phyloP scores from a whole-genome alignment of 2,113 vertebrate genomes.

The Anser cygnoides region DNA sequence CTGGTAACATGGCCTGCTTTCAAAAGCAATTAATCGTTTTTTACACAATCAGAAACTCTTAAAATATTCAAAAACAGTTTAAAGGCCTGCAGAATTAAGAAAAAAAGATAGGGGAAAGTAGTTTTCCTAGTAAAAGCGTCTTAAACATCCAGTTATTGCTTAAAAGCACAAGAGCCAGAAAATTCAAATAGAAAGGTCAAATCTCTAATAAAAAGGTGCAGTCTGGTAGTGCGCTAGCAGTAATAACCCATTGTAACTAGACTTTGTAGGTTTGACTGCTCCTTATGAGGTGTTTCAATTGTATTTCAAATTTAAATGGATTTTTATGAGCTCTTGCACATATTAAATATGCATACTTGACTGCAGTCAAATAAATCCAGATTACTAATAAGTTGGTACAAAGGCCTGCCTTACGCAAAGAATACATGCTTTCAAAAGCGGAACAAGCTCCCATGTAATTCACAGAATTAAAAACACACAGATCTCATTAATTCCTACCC shows the following conservation, averaged over 20 bases:
- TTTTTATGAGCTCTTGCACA: background rate
- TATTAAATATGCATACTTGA: slow-evolving; percentile 17
- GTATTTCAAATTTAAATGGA: slow-evolving; percentile 14
- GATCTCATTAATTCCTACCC: background rate
- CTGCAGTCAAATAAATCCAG: background rate
- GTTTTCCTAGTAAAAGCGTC: slow-evolving; percentile 5
- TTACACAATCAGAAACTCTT: slow-evolving; percentile 38
- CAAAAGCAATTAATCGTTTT: slow-evolving; percentile 64
- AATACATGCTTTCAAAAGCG: slow-evolving; percentile 27
- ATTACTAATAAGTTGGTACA: background rate
- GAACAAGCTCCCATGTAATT: background rate
- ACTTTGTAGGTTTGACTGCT: background rate
- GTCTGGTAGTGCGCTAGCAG: background rate
- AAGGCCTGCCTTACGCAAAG: background rate
- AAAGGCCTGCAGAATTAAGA: slow-evolving; percentile 26
- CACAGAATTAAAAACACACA: background rate
- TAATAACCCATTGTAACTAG: background rate
- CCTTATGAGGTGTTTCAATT: background rate
- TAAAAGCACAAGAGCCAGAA: slow-evolving; percentile 24
- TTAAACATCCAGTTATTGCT: slow-evolving; percentile 2
- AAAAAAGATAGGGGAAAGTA: background rate
- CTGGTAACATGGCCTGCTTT: slow-evolving; percentile 56
- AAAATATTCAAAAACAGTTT: slow-evolving; percentile 14
- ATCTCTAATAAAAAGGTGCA: slow-evolving; percentile 1
- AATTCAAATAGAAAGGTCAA: slow-evolving; percentile 14